Base-by-base conservation (phyloP, 2,113 vertebrate genomes). In the Lophura nycthemera region DNA sequence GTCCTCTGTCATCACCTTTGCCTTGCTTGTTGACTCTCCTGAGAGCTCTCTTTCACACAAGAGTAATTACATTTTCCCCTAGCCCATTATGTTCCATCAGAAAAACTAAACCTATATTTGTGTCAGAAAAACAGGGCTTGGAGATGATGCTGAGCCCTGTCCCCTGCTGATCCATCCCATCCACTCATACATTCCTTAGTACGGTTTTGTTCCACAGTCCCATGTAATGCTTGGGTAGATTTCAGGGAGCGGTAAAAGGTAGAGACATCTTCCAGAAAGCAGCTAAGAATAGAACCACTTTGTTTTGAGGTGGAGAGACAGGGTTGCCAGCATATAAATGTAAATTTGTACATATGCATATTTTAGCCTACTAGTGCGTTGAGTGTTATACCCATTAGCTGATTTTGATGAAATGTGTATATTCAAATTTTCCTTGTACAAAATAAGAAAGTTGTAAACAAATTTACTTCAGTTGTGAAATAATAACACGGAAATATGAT, bases 141-240 rank as follows among this genome's bases (percentile, higher is more conserved):
- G 30, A 5, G 27, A 40, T 15, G 7, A 63, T 45, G 83, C 87
- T 86, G 50, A 73, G 57, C 30, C 15, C 15, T 65, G 29, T 3
- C 5, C 64, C 8, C 10, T 63, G 27, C 42, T 83, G 30, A 63
- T 59, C 50, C 3, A 30, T 56, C 36, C 24, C 17, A 18, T 47
- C 50, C 63, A 16, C 48, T 76, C 30, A 4, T 3, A 0, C 56
- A 6, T 66, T 65, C 4, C 18, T 14, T 24, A 9, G 30, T 16
- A 38, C 2, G 2, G 13, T 25, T 76, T 83, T 85, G 25, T 24
- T n/a, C 13, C 36, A 13, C 30, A 45, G 0, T 29, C 36, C 40
- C 9, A 42, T 0, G 5, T 9, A 54, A 4, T 13, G 29, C 13
- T 30, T 32, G 0, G 0, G 6, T 6, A 30, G 32, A 32, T 24